A percentile compares a stretch with the other conserved stretches of the same genome.
These are phyloP conservation scores for Poeciliopsis turneri DNA, from an alignment of 2,797 vertebrate genomes.

Conservation along the genomic window DNA sequence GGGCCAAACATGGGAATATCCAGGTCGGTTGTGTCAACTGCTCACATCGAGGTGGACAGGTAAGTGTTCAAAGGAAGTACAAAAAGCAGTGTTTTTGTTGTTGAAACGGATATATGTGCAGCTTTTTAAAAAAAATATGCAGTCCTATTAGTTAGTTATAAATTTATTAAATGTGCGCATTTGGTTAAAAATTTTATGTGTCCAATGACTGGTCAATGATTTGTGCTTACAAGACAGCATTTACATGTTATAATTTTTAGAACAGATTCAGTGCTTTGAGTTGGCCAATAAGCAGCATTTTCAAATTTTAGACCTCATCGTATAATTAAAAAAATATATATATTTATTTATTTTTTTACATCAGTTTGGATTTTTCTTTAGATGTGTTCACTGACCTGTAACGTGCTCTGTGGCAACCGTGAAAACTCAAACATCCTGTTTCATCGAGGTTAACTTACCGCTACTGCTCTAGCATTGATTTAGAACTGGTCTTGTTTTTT, in stretches of 20 bases:
- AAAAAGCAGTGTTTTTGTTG: not conserved
- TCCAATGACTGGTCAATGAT: not conserved
- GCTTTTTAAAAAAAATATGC: not conserved
- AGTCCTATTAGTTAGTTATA: not conserved
- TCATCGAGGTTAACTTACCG: too few species aligned
- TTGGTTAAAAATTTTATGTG: not conserved
- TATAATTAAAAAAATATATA: too few species aligned
- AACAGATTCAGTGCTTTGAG: not conserved
- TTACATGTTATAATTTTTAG: not conserved
- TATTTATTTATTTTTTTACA: too few species aligned
- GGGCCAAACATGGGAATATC: conserved; percentile 96
- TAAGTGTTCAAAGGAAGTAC: conserved; percentile 63
- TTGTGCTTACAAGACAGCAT: conserved; percentile 11
- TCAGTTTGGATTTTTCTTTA: too few species aligned
- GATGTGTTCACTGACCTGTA: too few species aligned
- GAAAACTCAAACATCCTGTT: too few species aligned
- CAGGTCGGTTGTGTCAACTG: conserved; percentile 98
- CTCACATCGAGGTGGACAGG: conserved; percentile 93
- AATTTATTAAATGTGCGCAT: not conserved
- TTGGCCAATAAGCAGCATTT: not conserved
- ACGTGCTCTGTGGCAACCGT: too few species aligned
- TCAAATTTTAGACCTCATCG: too few species aligned
- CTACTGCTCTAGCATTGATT: too few species aligned
- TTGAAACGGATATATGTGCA: not conserved
- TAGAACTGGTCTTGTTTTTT: too few species aligned